Base-by-base conservation (phyloP, 2,797 vertebrate species). In the Diceros bicornis region DNA sequence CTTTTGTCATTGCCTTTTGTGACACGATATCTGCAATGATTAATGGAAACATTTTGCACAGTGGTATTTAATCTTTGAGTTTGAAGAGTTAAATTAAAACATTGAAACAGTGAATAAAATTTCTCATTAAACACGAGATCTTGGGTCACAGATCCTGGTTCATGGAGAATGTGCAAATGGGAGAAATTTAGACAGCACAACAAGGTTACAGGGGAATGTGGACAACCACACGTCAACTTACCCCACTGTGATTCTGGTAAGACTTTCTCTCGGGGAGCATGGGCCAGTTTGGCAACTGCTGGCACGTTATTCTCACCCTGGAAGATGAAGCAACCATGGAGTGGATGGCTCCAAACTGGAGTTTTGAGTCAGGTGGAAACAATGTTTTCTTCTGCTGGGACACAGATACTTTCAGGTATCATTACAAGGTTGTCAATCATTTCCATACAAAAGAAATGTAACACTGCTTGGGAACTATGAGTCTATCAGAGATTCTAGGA, bases 31-130 rank as follows among this genome's bases (percentile, higher is more conserved):
- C 75, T 47, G 37, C 88, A 62, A 41, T 88, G 89, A 96, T 91
- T 97, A 96, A 96, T 92, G 41, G 86, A 92, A 96, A 71, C n/a
- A 41, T 44, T 96, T 88, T 91, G 78, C 84, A 25, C 25, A 32
- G 69, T 81, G 95, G 89, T 96, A 92, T 86, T 95, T 95, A 97
- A 94, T 93, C 86, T 94, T 69, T 97, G 75, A 82, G 69, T 91
- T 90, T 84, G 71, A 66, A 34, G 75, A 97, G 91, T 75, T 98
- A 94, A 92, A 83, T 92, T 81, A 94, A 97, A 92, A 95, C 74
- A 90, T 79, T 89, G 13, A 94, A 94, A 59, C 27, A 77, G 64
- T 87, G 69, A 59, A 97, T 29, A 83, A 89, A 95, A 95, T 85
- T 91, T 91, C 52, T 92, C 72, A 95, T 41, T 75, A 85, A 97